Percentiles rank a stretch among this genome's conserved stretches.
Conservation (phyloP, 2,888 invertebrate genomes). For the Dilophus febrilis region DNA sequence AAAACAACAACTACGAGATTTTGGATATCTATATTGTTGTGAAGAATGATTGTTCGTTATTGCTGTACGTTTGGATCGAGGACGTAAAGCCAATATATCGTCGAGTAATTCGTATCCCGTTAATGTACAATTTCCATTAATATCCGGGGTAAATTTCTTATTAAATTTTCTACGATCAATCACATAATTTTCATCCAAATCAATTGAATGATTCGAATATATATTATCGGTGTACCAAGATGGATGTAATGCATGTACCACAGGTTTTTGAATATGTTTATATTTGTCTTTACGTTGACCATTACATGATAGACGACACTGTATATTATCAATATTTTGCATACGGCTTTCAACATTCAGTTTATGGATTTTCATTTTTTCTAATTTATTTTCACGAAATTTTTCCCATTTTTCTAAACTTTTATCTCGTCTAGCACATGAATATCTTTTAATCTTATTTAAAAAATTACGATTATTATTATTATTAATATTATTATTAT, state of each 20-base stretch:
- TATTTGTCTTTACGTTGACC: conserved; percentile 12
- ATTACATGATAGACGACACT: background rate
- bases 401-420: conserved; percentile 32
- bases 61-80: background rate
- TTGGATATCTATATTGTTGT: conserved; percentile 28
- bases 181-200: conserved; percentile 16
- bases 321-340: conserved; percentile 3
- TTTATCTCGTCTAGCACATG: conserved; percentile 16
- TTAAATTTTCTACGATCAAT: conserved; percentile 21
- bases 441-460: conserved; percentile 6
- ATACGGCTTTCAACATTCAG: conserved; percentile 6
- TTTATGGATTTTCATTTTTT: conserved; percentile 21
- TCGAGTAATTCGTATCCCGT: conserved; percentile 20
- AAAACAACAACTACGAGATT: conserved; percentile 29
- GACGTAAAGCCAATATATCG: conserved; percentile 3
- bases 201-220: conserved; percentile 29
- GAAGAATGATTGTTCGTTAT: conserved; percentile 12
- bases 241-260: conserved; percentile 26
- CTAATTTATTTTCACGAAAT: conserved; percentile 28
- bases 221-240: conserved; percentile 31
- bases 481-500: conserved; percentile 12
- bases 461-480: background rate
- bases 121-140: conserved; percentile 17
- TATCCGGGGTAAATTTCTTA: conserved; percentile 22
- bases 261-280: conserved; percentile 22